These are phyloP conservation scores for Zaprionus davidi DNA, from an alignment of 1,140 invertebrate species.

Conservation along the genomic window DNA sequence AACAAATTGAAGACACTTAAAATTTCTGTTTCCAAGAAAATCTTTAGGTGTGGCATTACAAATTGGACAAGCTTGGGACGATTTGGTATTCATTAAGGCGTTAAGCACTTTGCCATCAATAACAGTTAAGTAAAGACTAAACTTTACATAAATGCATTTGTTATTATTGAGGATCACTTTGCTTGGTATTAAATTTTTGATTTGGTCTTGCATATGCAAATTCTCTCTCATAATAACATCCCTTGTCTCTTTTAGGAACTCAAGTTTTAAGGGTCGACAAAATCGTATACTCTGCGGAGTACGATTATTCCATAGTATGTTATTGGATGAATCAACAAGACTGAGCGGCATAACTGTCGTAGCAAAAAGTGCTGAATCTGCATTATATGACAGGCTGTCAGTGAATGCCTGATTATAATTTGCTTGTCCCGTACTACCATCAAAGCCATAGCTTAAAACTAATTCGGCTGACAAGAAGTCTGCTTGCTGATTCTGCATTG, in stretches of 20 bases:
- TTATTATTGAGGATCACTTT: not conserved
- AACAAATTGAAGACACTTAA: conserved; percentile 16
- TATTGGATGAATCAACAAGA: not conserved
- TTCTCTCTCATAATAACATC: not conserved
- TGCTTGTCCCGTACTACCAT: not conserved
- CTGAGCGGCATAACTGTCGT: not conserved
- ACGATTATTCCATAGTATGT: too few relatives aligned
- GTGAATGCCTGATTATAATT: conserved; percentile 7
- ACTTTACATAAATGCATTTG: conserved; percentile 2
- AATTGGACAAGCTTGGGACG: conserved; percentile 19
- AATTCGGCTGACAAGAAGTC: too few relatives aligned
- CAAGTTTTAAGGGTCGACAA: not conserved
- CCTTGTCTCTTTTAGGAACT: not conserved
- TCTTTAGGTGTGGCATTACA: conserved; percentile 11
- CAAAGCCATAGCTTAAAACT: too few relatives aligned
- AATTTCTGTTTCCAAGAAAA: conserved; percentile 20
- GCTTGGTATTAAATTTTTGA: not conserved
- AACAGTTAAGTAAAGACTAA: conserved; percentile 2
- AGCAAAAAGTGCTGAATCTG: not conserved
- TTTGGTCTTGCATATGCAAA: not conserved
- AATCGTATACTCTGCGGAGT: not conserved
- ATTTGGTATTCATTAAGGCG: conserved; percentile 11
- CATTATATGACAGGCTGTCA: not conserved
- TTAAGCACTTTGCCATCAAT: conserved; percentile 24
- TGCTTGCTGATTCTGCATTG: too few relatives aligned